Evolutionary conservation across 2,113 vertebrate species (phyloP).

Genomic region (Sapayoa aenigma): DNA sequence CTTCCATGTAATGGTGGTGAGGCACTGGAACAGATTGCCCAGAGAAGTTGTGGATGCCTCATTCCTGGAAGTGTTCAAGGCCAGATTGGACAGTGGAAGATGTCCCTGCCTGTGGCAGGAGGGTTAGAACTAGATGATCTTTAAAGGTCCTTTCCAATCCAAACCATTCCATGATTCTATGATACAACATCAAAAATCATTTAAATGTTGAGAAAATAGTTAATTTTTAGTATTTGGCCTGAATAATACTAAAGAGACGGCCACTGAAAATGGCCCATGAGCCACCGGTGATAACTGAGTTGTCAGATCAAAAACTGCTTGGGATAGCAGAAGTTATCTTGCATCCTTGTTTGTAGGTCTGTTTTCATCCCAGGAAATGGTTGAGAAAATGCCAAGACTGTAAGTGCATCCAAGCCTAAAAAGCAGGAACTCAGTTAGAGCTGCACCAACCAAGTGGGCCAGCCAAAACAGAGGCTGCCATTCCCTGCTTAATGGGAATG

Average conservation of each 20-base stretch:
- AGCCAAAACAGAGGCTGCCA: fast-evolving
- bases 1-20: neutral
- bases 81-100: neutral
- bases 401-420: neutral
- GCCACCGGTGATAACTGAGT: neutral
- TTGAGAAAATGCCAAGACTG: neutral
- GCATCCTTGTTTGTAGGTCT: neutral
- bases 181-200: neutral
- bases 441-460: neutral
- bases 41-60: neutral
- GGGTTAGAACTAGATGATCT: neutral
- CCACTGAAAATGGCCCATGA: fast-evolving
- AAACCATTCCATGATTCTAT: neutral
- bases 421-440: fast-evolving
- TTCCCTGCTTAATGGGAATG: fast-evolving
- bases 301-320: neutral
- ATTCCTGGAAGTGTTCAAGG: fast-evolving
- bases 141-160: neutral
- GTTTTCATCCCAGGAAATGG: neutral
- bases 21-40: neutral
- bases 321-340: neutral
- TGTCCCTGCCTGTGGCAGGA: too few relatives aligned
- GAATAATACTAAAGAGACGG: neutral
- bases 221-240: neutral
- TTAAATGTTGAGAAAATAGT: neutral